Percentiles rank a stretch among this genome's conserved stretches.
Conservation (phyloP, 2,797 vertebrate species). For the Bucorvus abyssinicus region DNA sequence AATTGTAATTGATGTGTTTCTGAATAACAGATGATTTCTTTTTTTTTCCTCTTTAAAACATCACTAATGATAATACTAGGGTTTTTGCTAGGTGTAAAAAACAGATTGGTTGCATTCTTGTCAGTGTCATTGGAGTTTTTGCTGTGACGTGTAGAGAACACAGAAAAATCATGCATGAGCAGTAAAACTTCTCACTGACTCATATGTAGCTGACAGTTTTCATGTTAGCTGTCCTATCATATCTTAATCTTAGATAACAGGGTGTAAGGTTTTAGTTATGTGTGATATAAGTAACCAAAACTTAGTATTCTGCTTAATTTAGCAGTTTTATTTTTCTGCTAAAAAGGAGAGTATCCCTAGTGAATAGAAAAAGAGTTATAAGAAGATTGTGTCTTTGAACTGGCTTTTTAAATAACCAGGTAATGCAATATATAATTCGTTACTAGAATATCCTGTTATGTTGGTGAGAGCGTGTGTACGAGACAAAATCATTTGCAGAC, state of each 20-base stretch:
- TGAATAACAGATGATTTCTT: not conserved
- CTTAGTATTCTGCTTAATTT: not conserved
- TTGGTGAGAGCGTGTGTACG: slow-evolving; percentile 9
- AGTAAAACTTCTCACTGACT: slow-evolving; percentile 33
- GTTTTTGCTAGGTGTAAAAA: not conserved
- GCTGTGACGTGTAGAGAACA: not conserved
- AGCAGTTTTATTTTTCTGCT: slow-evolving; percentile 6
- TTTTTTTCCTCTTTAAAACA: not conserved
- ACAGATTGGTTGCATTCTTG: not conserved
- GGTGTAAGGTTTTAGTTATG: slow-evolving; percentile 10
- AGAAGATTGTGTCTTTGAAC: slow-evolving; percentile 23
- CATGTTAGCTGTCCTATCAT: slow-evolving; percentile 39
- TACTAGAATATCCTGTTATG: not conserved
- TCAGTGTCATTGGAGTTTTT: not conserved
- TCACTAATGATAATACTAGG: not conserved
- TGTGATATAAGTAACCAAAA: not conserved
- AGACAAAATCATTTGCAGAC: not conserved
- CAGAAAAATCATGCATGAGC: slow-evolving; percentile 1
- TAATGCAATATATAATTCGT: slow-evolving; percentile 24
- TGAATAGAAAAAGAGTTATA: not conserved
- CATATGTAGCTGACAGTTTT: slow-evolving; percentile 18
- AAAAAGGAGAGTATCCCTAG: slow-evolving; percentile 16
- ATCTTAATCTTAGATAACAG: slow-evolving; percentile 13
- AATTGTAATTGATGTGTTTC: not conserved
- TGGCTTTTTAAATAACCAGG: not conserved